Percentiles rank a stretch among this genome's conserved stretches.
These are phyloP conservation scores for Amphiduros pacificus DNA, from an alignment of 2,888 invertebrate species.

Conservation along the genomic window DNA sequence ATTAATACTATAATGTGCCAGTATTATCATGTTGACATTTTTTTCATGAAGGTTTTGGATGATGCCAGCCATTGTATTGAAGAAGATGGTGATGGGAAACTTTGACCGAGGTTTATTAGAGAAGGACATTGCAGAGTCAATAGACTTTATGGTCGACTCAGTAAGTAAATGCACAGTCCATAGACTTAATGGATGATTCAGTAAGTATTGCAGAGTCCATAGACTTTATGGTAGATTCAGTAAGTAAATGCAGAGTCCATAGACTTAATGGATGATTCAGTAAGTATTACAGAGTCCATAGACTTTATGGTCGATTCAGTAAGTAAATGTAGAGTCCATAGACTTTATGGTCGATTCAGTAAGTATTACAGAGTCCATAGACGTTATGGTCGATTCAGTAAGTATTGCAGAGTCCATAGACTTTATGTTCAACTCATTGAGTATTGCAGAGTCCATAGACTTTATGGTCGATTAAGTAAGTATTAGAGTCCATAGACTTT, in stretches of 20 bases:
- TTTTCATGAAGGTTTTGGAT: constrained; percentile 72
- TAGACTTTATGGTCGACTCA: constrained; percentile 84
- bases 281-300: constrained; percentile 75
- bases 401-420: too few relatives aligned
- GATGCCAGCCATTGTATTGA: constrained; percentile 78
- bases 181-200: too few relatives aligned
- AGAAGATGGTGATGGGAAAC: constrained; percentile 87
- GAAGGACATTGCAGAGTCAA: constrained; percentile 77
- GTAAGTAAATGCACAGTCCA: constrained; percentile 23
- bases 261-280: constrained; percentile 82
- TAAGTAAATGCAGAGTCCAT: constrained; percentile 69
- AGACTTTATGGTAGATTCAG: constrained; percentile 82
- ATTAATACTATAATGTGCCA: too few relatives aligned
- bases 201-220: constrained; percentile 82
- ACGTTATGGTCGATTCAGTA: constrained; percentile 71
- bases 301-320: constrained; percentile 82
- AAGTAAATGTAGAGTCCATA: too few relatives aligned
- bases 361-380: too few relatives aligned
- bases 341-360: constrained; percentile 73
- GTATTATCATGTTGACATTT: not conserved
- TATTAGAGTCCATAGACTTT: too few relatives aligned
- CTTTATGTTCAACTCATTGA: not conserved
- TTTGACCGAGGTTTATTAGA: constrained; percentile 73
- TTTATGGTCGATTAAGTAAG: constrained; percentile 69
- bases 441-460: too few relatives aligned